Evolutionary conservation across 2,888 invertebrate genomes (phyloP), one percentile per base, ranked within the genome.

Genomic region (Chrysotoxum bicinctum): DNA sequence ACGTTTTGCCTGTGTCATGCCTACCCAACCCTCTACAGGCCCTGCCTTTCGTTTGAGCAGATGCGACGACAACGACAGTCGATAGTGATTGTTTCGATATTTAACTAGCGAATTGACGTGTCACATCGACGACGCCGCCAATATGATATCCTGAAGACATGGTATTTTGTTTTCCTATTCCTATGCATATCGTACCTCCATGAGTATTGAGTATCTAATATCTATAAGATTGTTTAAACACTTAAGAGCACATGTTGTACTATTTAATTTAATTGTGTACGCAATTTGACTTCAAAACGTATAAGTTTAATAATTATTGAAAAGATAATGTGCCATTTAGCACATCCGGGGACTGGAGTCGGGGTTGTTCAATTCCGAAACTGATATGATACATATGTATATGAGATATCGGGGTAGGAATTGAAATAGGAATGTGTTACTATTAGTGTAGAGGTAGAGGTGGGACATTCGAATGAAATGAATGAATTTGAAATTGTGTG

Each of bases 1-100:
- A 58, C 19, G 37, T 37, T 40, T 60, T 79, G 60, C 35, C 48
- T 19, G 16, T 30, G 16, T n/a, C 26, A 1, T 10, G 21, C 23
- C 37, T 32, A 50, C 5, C 9, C 16, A 21, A 48, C 21, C 9
- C 3, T 21, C 21, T 12, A 50, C 14, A 56, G 19, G 26, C 60
- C 60, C 52, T 43, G 62, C 73, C 60, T 68, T 58, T 56, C 50
- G 50, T 73, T 66, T 79, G 73, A 79, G 68, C 66, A 79, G 50
- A 64, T 76, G 76, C 75, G 69, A 64, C 81, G 56, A 58, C 62
- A 50, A 64, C 81, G 56, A 58, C 62, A 50, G 66, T 23, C 66
- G 50, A 66, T 37, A 48, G 56, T 66, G 50, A 69, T 72, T 70
- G 62, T 56, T 62, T 48, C 62, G 69, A 62, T 62, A 74, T 69